Evolutionary conservation across 2,888 invertebrate genomes (phyloP).

Genomic region (Polymixis lichenea): DNA sequence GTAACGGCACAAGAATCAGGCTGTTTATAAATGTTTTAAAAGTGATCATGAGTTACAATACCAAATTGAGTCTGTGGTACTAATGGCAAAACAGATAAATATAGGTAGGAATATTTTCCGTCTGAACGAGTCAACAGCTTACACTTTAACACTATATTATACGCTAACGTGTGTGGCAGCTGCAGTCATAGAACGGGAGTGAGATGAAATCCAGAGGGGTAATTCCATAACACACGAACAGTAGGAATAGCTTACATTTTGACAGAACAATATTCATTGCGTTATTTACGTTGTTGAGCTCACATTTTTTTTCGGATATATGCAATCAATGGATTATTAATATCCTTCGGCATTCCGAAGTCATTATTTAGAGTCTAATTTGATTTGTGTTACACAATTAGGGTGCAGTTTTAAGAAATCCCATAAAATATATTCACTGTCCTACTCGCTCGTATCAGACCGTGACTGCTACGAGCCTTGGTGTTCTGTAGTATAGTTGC

Average conservation of each 20-base stretch:
- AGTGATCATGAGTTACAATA: neutral
- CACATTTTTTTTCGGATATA: no score
- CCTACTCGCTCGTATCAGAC: neutral
- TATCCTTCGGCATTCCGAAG: no score
- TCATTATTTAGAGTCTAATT: no score
- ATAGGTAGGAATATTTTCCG: neutral
- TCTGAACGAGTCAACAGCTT: neutral
- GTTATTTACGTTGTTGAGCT: no score
- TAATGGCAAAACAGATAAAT: neutral
- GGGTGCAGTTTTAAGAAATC: neutral
- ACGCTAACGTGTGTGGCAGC: neutral
- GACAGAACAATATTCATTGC: no score
- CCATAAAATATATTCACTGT: neutral
- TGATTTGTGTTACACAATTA: no score
- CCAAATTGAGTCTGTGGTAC: conserved; percentile 6
- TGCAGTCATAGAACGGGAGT: neutral
- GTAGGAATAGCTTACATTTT: no score
- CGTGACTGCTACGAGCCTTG: neutral
- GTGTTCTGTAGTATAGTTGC: neutral
- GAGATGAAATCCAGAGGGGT: neutral
- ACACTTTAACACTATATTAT: neutral
- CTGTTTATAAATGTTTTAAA: conserved; percentile 1
- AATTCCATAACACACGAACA: no score
- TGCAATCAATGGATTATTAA: no score
- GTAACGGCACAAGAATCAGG: neutral